phyloP scores from a whole-genome alignment of 2,888 invertebrate genomes.

The Siphlonurus alternatus region DNA sequence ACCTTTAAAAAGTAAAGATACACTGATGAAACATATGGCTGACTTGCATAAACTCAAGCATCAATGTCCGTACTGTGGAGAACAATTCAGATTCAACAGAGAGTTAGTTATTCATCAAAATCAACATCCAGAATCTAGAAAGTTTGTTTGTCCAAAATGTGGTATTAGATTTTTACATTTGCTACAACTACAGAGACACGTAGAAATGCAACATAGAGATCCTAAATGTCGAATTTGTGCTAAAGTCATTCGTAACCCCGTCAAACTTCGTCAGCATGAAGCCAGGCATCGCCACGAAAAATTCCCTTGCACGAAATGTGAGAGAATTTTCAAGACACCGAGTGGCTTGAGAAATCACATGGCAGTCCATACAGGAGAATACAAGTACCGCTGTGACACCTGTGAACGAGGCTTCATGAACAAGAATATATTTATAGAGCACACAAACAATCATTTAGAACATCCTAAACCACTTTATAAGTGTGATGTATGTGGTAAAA shows the following conservation, averaged over 20 bases:
- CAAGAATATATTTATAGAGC: slow-evolving; percentile 13
- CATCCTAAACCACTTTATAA: slow-evolving; percentile 14
- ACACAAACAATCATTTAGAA: slow-evolving; percentile 16
- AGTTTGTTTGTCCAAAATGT: not conserved
- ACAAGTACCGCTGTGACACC: slow-evolving; percentile 14
- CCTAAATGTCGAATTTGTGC: not conserved
- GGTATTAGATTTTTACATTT: not conserved
- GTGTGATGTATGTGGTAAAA: slow-evolving; percentile 16
- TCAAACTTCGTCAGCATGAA: not conserved
- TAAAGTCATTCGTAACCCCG: not conserved
- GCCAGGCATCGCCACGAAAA: slow-evolving; percentile 11
- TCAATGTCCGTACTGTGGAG: not conserved
- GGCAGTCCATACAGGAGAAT: slow-evolving; percentile 16
- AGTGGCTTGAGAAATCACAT: slow-evolving; percentile 15
- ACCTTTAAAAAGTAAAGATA: not conserved
- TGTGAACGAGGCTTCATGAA: slow-evolving; percentile 16
- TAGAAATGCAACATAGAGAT: not conserved
- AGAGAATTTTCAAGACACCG: slow-evolving; percentile 13
- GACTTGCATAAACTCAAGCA: slow-evolving; percentile 2
- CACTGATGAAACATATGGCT: not conserved
- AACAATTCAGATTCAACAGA: not conserved
- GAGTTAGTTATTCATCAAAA: not conserved
- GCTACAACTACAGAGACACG: not conserved
- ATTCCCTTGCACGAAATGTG: slow-evolving; percentile 13
- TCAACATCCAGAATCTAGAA: not conserved